phyloP scores from a whole-genome alignment of 2,888 invertebrate genomes.

The Oligia strigilis region DNA sequence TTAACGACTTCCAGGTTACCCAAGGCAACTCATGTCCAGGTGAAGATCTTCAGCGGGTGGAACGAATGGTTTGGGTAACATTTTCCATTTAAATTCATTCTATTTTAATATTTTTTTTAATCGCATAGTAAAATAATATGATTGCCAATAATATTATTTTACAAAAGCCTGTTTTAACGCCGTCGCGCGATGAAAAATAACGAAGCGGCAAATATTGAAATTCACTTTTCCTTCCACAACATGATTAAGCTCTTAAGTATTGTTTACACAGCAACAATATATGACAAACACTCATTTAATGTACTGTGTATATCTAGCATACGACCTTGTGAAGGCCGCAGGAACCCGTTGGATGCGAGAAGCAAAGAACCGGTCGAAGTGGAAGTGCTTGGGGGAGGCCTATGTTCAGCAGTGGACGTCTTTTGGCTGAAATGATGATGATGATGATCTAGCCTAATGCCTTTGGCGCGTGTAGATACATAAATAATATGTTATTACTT shows the following conservation, averaged over 20 bases:
- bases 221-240: slow-evolving; percentile 36
- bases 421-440: too few relatives aligned
- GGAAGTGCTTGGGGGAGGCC: too few relatives aligned
- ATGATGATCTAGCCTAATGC: neutral
- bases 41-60: too few relatives aligned
- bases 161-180: neutral
- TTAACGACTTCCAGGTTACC: neutral
- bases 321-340: neutral
- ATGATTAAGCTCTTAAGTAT: slow-evolving; percentile 53
- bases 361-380: too few relatives aligned
- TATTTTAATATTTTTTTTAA: neutral
- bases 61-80: neutral
- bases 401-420: too few relatives aligned
- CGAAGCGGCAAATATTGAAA: slow-evolving; percentile 42
- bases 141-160: slow-evolving; percentile 11
- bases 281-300: slow-evolving; percentile 1
- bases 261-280: slow-evolving; percentile 42
- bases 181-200: slow-evolving; percentile 36
- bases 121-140: neutral
- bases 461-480: neutral
- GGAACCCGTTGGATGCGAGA: too few relatives aligned
- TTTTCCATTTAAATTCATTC: neutral
- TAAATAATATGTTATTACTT: neutral
- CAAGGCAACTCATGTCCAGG: neutral
- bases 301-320: slow-evolving; percentile 13